phyloP scores from a whole-genome alignment of 2,888 invertebrate genomes.

The Stenchaetothrips biformis region DNA sequence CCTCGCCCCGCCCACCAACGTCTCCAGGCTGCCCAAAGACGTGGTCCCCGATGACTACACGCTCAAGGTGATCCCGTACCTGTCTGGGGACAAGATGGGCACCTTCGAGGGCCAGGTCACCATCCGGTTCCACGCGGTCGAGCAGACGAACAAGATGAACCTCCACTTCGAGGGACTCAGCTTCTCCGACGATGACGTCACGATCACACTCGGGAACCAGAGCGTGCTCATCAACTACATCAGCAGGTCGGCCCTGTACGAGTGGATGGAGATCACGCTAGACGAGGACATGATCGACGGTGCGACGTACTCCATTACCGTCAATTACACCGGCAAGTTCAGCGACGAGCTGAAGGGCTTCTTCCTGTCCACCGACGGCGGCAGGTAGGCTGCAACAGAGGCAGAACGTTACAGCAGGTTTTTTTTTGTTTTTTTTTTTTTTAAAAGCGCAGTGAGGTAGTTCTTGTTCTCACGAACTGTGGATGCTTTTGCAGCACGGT shows the following conservation, averaged over 20 bases:
- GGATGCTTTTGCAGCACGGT: slow-evolving; percentile 36
- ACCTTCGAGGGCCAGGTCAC: slow-evolving; percentile 32
- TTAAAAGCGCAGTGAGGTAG: no score
- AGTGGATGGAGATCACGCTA: slow-evolving; percentile 39
- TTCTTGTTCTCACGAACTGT: no score
- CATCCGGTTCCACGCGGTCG: not conserved
- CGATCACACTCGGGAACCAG: not conserved
- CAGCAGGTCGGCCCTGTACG: not conserved
- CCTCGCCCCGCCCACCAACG: not conserved
- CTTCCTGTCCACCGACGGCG: slow-evolving; percentile 37
- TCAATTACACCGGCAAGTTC: slow-evolving; percentile 45
- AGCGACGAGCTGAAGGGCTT: slow-evolving; percentile 44
- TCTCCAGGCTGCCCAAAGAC: slow-evolving; percentile 29
- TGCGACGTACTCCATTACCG: slow-evolving; percentile 42
- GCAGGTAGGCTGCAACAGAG: no score
- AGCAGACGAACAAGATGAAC: not conserved
- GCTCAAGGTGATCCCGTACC: slow-evolving; percentile 31
- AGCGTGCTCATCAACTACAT: slow-evolving; percentile 1
- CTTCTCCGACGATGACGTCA: not conserved
- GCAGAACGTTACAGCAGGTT: no score
- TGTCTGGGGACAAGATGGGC: slow-evolving; percentile 28
- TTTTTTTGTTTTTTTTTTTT: no score
- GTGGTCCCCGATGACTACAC: slow-evolving; percentile 31
- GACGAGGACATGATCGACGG: slow-evolving; percentile 39
- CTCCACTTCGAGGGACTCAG: not conserved